Conservation (phyloP, 2,797 vertebrate genomes). For the Picus viridis region DNA sequence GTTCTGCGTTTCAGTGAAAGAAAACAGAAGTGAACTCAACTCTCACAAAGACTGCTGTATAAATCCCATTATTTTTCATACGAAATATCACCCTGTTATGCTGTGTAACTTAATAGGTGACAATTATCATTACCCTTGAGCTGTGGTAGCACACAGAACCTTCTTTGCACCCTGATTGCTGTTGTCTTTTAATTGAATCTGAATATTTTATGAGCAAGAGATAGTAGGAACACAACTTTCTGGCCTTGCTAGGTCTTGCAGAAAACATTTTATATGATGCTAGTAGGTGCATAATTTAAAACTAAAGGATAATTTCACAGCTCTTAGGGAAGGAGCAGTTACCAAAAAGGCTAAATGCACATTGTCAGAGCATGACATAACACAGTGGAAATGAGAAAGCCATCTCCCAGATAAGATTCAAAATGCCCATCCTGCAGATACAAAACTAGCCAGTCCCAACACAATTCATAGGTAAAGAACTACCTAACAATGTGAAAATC, state of each 20-base stretch:
- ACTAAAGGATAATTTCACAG: conserved; percentile 10
- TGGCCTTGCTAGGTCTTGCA: not conserved
- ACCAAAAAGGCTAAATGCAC: conserved; percentile 26
- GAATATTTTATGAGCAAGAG: conserved; percentile 45
- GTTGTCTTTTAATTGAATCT: conserved; percentile 48
- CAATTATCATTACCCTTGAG: conserved; percentile 20
- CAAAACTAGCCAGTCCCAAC: conserved; percentile 16
- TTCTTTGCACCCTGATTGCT: conserved; percentile 44
- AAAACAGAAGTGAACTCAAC: not conserved
- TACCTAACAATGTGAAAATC: conserved; percentile 30
- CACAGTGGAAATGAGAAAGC: conserved; percentile 1
- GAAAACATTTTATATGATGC: not conserved
- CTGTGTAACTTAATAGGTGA: not conserved
- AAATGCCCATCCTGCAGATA: conserved; percentile 15
- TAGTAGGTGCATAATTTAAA: conserved; percentile 30
- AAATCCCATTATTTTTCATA: not conserved
- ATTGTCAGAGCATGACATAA: conserved; percentile 8
- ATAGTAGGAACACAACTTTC: conserved; percentile 1
- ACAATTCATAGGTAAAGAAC: conserved; percentile 7
- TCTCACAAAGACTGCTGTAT: not conserved
- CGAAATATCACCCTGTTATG: not conserved
- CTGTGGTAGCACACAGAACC: not conserved
- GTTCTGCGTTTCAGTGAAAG: conserved; percentile 8
- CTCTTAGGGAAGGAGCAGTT: not conserved
- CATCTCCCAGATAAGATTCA: not conserved